Evolutionary conservation across 2,888 invertebrate genomes (phyloP).

Genomic region (Pyrocoelia pectoralis): DNA sequence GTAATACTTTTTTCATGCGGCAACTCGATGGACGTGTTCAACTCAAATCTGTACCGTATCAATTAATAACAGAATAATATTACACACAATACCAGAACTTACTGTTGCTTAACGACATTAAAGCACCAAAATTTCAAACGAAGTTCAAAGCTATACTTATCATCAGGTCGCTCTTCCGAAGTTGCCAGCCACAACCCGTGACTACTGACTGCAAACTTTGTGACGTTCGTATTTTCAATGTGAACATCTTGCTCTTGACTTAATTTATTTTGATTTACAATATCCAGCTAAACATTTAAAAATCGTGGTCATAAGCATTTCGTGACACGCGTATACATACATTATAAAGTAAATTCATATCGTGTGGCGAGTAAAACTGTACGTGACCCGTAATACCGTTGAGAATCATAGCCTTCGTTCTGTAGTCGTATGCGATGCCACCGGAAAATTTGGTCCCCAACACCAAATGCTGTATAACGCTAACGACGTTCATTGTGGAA

Average conservation of each 20-base stretch:
- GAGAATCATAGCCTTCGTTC: slow-evolving; percentile 70
- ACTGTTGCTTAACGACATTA: slow-evolving; percentile 67
- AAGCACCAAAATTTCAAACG: slow-evolving; percentile 81
- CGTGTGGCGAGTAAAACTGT: slow-evolving; percentile 75
- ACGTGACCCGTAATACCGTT: slow-evolving; percentile 78
- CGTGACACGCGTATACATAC: no score
- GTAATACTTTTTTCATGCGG: slow-evolving; percentile 72
- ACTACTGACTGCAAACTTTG: slow-evolving; percentile 70
- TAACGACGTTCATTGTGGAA: slow-evolving; percentile 62
- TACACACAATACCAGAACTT: slow-evolving; percentile 48
- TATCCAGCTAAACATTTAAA: slow-evolving; percentile 69
- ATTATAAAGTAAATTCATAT: slow-evolving; percentile 73
- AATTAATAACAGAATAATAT: neutral
- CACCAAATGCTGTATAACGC: slow-evolving; percentile 74
- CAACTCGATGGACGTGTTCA: slow-evolving; percentile 77
- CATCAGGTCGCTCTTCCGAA: slow-evolving; percentile 69
- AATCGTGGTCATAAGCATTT: no score
- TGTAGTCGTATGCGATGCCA: slow-evolving; percentile 68
- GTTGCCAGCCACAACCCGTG: slow-evolving; percentile 79
- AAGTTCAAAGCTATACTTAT: slow-evolving; percentile 66
- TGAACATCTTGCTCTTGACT: slow-evolving; percentile 68
- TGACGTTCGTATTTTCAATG: slow-evolving; percentile 72
- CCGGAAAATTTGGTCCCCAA: slow-evolving; percentile 67
- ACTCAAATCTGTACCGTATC: slow-evolving; percentile 63
- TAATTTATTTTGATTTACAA: slow-evolving; percentile 74